These are phyloP conservation scores for Xenopus petersii DNA, from an alignment of 2,797 vertebrate species.

Conservation along the genomic window DNA sequence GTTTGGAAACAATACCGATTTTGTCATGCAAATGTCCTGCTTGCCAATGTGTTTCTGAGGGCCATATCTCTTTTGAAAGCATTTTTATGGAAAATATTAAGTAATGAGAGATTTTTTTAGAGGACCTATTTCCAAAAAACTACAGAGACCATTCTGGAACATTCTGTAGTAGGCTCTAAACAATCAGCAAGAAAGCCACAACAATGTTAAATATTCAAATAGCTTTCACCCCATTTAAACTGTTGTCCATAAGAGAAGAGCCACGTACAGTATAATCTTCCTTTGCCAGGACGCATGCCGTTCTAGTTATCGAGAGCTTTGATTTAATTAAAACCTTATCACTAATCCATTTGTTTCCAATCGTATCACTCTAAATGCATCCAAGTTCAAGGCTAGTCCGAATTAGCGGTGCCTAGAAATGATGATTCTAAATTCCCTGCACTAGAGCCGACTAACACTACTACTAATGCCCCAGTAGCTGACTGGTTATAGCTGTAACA, in stretches of 20 bases:
- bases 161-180: conserved; percentile 18
- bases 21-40: background rate
- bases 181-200: conserved; percentile 34
- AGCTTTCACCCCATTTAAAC: conserved; percentile 13
- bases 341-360: conserved; percentile 12
- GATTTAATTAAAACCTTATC: conserved; percentile 35
- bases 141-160: conserved; percentile 4
- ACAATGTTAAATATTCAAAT: conserved; percentile 33
- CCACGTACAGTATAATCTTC: background rate
- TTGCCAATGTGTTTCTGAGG: background rate
- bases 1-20: background rate
- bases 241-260: conserved; percentile 11
- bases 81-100: conserved; percentile 5
- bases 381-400: background rate
- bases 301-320: conserved; percentile 14
- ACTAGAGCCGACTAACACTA: background rate
- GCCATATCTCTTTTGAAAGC: conserved; percentile 1
- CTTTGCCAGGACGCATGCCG: background rate
- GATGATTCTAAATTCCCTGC: background rate
- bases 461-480: background rate
- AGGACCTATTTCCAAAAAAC: conserved; percentile 3
- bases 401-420: background rate
- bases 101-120: background rate
- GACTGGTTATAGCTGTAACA: no score
- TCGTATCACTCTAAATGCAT: conserved; percentile 8